Evolutionary conservation across 2,888 invertebrate species (phyloP).

Genomic region (Harpagoxenus sublaevis): DNA sequence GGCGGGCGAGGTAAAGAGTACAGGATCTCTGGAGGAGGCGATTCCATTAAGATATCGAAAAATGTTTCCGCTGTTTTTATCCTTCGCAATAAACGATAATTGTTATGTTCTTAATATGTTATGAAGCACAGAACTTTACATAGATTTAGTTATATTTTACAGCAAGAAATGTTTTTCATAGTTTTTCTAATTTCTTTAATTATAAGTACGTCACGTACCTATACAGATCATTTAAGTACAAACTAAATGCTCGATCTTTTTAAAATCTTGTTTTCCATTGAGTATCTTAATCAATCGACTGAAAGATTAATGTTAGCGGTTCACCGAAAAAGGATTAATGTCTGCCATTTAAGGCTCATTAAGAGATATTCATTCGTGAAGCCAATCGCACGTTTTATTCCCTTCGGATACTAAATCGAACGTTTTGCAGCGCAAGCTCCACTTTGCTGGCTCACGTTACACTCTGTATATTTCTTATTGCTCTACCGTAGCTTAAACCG

Average conservation of each 20-base stretch:
- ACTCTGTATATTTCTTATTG: conserved; percentile 37
- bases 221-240: not conserved
- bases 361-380: conserved; percentile 7
- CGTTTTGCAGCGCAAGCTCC: not conserved
- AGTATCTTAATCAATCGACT: not conserved
- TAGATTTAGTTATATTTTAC: not conserved
- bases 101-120: not conserved
- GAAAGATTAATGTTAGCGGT: conserved; percentile 7
- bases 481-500: conserved; percentile 47
- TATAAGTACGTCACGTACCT: not conserved
- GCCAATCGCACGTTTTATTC: conserved; percentile 11
- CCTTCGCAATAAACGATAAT: not conserved
- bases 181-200: not conserved
- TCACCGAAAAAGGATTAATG: not conserved
- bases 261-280: not conserved
- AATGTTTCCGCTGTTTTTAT: not conserved
- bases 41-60: not conserved
- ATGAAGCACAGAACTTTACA: not conserved
- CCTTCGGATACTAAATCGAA: conserved; percentile 22
- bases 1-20: not conserved
- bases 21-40: not conserved
- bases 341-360: conserved; percentile 12
- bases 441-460: not conserved
- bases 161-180: not conserved
- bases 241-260: not conserved